Conservation (phyloP, 2,113 vertebrate genomes). For the Murina feae region DNA sequence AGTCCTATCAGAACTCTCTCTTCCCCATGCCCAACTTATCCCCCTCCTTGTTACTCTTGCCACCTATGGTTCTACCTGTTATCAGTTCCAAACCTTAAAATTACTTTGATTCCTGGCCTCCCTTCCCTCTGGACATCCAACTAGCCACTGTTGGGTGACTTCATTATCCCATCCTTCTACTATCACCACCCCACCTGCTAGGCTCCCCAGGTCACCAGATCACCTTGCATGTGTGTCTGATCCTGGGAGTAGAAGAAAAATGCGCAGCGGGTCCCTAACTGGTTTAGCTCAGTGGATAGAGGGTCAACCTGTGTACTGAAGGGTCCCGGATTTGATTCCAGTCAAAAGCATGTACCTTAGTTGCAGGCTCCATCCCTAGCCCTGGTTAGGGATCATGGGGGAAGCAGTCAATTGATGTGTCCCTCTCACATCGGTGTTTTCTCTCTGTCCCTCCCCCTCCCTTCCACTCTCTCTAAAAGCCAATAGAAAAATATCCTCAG, state of each 20-base stretch:
- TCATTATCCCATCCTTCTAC: not conserved
- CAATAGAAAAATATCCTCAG: too few relatives aligned
- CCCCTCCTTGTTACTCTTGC: not conserved
- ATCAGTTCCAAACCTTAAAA: not conserved
- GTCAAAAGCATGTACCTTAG: too few relatives aligned
- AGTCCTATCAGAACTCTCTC: not conserved
- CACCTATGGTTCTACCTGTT: not conserved
- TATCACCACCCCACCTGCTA: fast-evolving
- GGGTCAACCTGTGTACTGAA: too few relatives aligned
- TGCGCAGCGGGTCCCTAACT: not conserved
- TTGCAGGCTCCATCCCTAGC: too few relatives aligned
- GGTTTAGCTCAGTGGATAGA: too few relatives aligned
- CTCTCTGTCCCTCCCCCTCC: too few relatives aligned
- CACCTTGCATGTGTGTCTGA: not conserved
- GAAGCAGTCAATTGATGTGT: too few relatives aligned
- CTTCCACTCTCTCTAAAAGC: too few relatives aligned
- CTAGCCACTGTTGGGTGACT: not conserved
- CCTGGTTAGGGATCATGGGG: too few relatives aligned
- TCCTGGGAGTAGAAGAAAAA: not conserved
- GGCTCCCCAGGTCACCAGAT: not conserved
- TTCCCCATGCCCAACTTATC: not conserved
- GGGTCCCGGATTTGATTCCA: too few relatives aligned
- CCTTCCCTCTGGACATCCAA: not conserved
- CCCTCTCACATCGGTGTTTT: too few relatives aligned
- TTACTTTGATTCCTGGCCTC: not conserved